Evolutionary conservation across 2,113 vertebrate genomes (phyloP).

Genomic region (Conger conger): DNA sequence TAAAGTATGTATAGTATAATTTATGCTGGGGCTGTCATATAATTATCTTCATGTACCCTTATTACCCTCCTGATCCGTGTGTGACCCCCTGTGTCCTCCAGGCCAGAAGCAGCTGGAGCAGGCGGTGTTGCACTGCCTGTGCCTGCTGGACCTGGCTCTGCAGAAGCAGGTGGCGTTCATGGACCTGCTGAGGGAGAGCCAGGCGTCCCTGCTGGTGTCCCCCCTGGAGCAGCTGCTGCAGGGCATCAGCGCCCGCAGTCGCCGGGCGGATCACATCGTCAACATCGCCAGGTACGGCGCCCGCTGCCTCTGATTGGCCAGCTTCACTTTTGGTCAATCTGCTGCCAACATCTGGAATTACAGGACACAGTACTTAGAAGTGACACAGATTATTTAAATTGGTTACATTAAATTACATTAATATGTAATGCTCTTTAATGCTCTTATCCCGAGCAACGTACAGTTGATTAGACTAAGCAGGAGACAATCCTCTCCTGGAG

Average conservation of each 20-base stretch:
- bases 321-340: neutral
- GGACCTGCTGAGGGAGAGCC: conserved; percentile 92
- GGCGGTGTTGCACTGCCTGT: conserved; percentile 87
- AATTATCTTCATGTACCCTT: neutral
- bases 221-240: conserved; percentile 92
- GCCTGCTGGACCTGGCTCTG: conserved; percentile 86
- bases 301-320: neutral
- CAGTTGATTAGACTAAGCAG: no score
- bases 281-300: conserved; percentile 86
- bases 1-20: no score
- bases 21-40: neutral
- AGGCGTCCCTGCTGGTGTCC: conserved; percentile 86
- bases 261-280: conserved; percentile 91
- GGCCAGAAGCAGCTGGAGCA: conserved; percentile 92
- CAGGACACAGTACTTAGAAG: no score
- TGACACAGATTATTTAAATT: no score
- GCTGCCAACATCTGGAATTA: neutral
- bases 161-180: conserved; percentile 94
- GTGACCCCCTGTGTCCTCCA: conserved; percentile 41
- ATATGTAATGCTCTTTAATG: no score
- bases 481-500: no score
- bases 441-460: no score
- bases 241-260: conserved; percentile 90
- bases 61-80: neutral
- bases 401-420: no score